Evolutionary conservation across 2,888 invertebrate species (phyloP), one percentile per base, ranked within the genome.

Genomic region (Temnothorax rugatulus): DNA sequence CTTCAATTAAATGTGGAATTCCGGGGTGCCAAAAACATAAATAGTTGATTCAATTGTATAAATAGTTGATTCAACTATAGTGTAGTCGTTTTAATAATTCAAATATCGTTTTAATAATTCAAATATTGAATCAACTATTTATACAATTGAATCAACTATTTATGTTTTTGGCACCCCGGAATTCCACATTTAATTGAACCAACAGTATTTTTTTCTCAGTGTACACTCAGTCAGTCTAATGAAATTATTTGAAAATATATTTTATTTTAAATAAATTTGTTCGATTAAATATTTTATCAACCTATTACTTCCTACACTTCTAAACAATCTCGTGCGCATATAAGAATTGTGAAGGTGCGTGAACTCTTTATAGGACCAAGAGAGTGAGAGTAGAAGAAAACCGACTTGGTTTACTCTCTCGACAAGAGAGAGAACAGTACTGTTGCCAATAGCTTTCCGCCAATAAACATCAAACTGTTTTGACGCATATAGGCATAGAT

Each of bases 311-410:
- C 9, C 1, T 21, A 21, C 11, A 5, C 38, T 25, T 1, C 2
- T 18, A n/a, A 2, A 4, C 8, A 25, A 50, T 64, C 5, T 52
- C 13, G 4, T 11, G 13, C 4, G 21, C 2, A 38, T 44, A 13
- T 18, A 44, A 41, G 13, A 81, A 52, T 38, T 25, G 3, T 59
- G 25, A 59, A 73, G 47, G 57, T 59, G 29, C 47, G 47, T 75
- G 25, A 74, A 73, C 47, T 81, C 7, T 13, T 74, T 29, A 59
- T 25, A 59, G 15, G 38, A 81, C 38, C 34, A 5, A 44, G 18
- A 47, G 57, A 52, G 25, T 64, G 25, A 76, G 71, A 75, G 66
- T 38, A 7, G 13, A 25, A 71, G 41, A 41, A 77, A 77, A 69
- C 15, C 9, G 15, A 54, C 25, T 1, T 1, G 18, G 9, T 18